Conservation (phyloP, 92 coral and sea anemone species). For the Porites rus region DNA sequence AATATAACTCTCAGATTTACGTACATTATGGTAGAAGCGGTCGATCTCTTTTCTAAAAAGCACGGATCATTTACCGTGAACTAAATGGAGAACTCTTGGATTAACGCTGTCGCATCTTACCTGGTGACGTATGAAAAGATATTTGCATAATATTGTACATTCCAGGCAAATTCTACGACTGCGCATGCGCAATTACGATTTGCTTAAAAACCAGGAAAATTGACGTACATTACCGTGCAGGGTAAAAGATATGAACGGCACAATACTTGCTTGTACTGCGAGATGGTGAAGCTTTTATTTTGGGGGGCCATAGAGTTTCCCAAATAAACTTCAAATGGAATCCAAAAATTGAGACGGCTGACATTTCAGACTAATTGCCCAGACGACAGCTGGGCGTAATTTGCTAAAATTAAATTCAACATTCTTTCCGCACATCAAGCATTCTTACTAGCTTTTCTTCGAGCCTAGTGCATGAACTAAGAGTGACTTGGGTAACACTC, state of each 20-base stretch:
- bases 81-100: not conserved
- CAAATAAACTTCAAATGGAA: too few species aligned
- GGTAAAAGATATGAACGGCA: too few species aligned
- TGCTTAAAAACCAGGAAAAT: too few species aligned
- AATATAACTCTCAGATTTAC: not conserved
- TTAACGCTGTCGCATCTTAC: not conserved
- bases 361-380: too few species aligned
- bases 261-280: too few species aligned
- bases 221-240: too few species aligned
- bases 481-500: not conserved
- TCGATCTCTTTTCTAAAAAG: not conserved
- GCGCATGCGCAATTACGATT: slow-evolving; percentile 42
- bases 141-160: not conserved
- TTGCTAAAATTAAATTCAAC: too few species aligned
- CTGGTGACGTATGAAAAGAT: not conserved
- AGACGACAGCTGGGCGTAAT: too few species aligned
- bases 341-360: not conserved
- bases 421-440: not conserved
- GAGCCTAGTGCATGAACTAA: not conserved
- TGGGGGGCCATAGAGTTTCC: too few species aligned
- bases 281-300: too few species aligned
- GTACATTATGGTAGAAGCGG: slow-evolving; percentile 47
- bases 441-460: not conserved
- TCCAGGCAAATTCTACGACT: not conserved
- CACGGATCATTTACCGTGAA: not conserved